Conservation (phyloP, 1,140 invertebrate genomes). For the Thalassaphorura encarpata region DNA sequence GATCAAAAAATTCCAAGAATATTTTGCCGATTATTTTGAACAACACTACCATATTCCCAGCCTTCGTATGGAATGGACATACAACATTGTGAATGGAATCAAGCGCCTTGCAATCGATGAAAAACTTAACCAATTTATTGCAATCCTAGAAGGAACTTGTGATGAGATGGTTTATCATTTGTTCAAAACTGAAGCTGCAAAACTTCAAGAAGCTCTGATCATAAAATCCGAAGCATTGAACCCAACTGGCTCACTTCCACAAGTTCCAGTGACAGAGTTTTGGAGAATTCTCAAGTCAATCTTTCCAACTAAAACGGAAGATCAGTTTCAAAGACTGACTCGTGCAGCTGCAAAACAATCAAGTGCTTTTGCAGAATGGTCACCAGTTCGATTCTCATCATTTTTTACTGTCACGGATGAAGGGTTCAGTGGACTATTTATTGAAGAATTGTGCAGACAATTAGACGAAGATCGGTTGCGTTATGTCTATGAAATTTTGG, state of each 20-base stretch:
- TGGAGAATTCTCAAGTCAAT: not conserved
- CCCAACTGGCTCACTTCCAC: not conserved
- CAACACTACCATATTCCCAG: not conserved
- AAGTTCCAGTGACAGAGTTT: constrained; percentile 2
- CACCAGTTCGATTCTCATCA: constrained; percentile 2
- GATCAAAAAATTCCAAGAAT: constrained; percentile 18
- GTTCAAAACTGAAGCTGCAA: constrained; percentile 5
- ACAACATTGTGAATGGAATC: constrained; percentile 19
- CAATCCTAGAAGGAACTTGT: constrained; percentile 1
- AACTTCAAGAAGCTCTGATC: constrained; percentile 8
- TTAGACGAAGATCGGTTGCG: constrained; percentile 8
- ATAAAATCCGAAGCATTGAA: constrained; percentile 1
- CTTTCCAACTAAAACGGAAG: constrained; percentile 11
- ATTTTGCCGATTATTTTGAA: constrained; percentile 13
- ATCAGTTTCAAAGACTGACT: not conserved
- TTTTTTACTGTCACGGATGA: constrained; percentile 20
- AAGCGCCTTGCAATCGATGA: not conserved
- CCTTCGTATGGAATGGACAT: constrained; percentile 14
- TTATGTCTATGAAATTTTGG: constrained; percentile 12
- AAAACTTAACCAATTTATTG: constrained; percentile 1
- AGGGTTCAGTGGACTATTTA: constrained; percentile 12
- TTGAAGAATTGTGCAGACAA: constrained; percentile 10
- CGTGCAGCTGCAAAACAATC: constrained; percentile 10
- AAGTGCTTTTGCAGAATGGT: constrained; percentile 5
- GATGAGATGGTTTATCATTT: constrained; percentile 19